Base-by-base conservation (phyloP, 2,888 invertebrate species). In the Timandra comae region DNA sequence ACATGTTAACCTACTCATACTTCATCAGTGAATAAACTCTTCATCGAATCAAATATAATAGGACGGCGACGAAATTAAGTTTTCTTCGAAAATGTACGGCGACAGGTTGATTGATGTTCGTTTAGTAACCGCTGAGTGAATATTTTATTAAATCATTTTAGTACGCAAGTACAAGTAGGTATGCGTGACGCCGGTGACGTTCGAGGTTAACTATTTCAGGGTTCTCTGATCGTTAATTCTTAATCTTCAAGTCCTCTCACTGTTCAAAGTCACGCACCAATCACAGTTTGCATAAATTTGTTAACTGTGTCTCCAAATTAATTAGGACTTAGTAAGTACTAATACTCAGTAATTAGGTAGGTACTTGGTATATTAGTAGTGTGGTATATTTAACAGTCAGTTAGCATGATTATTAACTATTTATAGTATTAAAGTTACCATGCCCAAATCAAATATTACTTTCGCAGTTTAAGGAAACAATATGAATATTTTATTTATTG, bases 61-160 rank as follows among this genome's bases (percentile, higher is more conserved):
- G 54, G 52, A 53, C 49, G 46, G 57, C 59, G 67, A 66, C 61
- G 57, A 69, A 76, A 77, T 75, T 64, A 76, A 69, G 68, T 72
- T 74, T 73, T 75, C 68, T 58, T 70, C 61, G 63, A 69, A 74
- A 77, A 73, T 73, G 72, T 62, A 66, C 64, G 74, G 49, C 51
- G 73, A 73, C 74, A 73, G 70, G 50, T 72, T 76, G 80, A 80
- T 79, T 67, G 71, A 77, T 79, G 69, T 68, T 63, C 60, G 63
- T 65, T 71, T 73, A 71, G 74, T 74, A 79, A 75, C 66, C 59
- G 59, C 46, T 62, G 63, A 73, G 62, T 73, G 73, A 75, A 78
- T 80, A 76, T 77, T 78, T 78, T 71, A 78, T 77, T 72, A 57
- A 63, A 55, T 49, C 56, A 56, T 61, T 72, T 56, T 28, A 30